phyloP scores from a whole-genome alignment of 2,113 vertebrate species.

The Uria lomvia region DNA sequence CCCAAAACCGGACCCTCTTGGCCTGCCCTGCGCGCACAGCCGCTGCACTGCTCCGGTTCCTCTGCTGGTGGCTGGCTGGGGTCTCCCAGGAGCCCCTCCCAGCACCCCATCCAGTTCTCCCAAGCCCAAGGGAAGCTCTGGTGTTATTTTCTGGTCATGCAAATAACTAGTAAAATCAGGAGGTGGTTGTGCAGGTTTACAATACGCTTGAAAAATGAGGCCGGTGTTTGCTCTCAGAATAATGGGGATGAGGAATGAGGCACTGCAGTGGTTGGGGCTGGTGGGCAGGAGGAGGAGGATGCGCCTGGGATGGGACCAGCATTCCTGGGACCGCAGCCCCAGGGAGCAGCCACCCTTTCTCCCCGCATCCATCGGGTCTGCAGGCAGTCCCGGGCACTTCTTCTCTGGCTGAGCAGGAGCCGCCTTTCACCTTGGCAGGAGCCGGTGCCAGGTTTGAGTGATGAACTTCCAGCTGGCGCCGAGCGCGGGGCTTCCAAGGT shows the following conservation, averaged over 20 bases:
- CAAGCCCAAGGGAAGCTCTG: neutral
- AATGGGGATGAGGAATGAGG: accelerated
- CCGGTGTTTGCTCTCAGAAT: neutral
- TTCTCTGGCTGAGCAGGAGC: neutral
- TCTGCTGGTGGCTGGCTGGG: neutral
- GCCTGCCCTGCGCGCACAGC: accelerated
- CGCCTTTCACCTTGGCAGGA: neutral
- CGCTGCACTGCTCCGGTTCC: accelerated
- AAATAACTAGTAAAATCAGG: neutral
- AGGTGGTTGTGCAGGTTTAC: neutral
- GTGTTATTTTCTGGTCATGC: neutral
- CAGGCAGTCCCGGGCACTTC: accelerated
- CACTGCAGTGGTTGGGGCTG: accelerated
- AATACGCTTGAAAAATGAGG: neutral
- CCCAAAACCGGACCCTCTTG: accelerated
- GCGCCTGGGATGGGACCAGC: neutral
- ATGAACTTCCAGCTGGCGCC: neutral
- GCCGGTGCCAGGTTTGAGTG: neutral
- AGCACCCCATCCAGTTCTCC: neutral
- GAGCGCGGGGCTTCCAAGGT: neutral
- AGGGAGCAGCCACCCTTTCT: neutral
- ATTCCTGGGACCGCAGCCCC: neutral
- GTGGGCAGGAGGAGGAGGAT: neutral
- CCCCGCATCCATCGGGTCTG: accelerated
- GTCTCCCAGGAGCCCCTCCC: too few species aligned